A percentile compares a stretch with the other conserved stretches of the same genome.
Conservation (phyloP, 2,113 vertebrate genomes). For the Numenius arquata region DNA sequence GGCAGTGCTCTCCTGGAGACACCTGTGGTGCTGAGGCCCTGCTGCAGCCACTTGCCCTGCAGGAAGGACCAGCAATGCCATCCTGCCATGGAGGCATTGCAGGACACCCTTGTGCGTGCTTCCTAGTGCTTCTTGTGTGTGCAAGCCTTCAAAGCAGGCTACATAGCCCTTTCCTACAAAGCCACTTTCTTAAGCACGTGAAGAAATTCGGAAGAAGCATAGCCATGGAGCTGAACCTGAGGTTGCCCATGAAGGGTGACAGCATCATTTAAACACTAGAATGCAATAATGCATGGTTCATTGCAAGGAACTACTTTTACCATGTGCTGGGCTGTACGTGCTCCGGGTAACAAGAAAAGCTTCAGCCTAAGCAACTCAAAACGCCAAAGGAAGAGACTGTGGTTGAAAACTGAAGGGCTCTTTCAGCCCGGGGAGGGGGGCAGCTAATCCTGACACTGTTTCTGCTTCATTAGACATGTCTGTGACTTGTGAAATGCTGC, state of each 20-base stretch:
- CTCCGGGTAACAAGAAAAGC: background rate
- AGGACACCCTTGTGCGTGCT: background rate
- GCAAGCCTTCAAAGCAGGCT: background rate
- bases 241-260: background rate
- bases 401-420: background rate
- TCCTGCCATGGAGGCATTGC: background rate
- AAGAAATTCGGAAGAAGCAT: background rate
- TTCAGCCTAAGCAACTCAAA: background rate
- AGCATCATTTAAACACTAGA: background rate
- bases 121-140: background rate
- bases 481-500: background rate
- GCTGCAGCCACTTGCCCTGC: background rate
- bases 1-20: background rate
- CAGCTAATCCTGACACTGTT: background rate
- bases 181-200: background rate
- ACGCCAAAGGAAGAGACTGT: background rate
- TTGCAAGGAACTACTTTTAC: background rate
- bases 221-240: background rate
- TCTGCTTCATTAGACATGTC: background rate
- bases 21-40: background rate
- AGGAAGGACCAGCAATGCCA: background rate
- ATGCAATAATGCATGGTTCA: background rate
- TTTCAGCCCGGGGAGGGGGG: background rate
- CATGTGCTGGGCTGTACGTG: background rate
- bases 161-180: background rate